Conservation (phyloP, 2,888 invertebrate species). For the Amblyjoppa proteus region DNA sequence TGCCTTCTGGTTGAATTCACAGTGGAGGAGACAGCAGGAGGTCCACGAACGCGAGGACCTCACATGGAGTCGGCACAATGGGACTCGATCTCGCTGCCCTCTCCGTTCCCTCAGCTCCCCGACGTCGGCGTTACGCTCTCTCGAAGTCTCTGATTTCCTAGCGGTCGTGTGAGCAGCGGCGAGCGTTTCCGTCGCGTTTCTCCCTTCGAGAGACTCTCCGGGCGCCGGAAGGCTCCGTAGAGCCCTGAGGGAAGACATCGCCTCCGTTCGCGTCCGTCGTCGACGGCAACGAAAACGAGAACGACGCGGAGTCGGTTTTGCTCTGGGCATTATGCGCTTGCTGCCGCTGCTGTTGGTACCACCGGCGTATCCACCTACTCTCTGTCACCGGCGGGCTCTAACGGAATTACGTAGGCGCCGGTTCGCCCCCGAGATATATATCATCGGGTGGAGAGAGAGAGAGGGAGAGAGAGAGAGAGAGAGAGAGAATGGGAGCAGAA, state of each 20-base stretch:
- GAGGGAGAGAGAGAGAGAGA: neutral
- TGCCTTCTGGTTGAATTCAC: slow-evolving; percentile 74
- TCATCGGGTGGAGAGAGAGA: neutral
- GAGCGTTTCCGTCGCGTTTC: slow-evolving; percentile 4
- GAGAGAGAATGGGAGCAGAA: slow-evolving; percentile 2
- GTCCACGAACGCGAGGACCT: slow-evolving; percentile 76
- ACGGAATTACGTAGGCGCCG: slow-evolving; percentile 77
- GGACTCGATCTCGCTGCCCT: slow-evolving; percentile 65
- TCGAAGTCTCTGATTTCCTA: slow-evolving; percentile 50
- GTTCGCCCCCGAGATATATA: slow-evolving; percentile 68
- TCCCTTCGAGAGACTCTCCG: neutral
- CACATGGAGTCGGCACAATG: slow-evolving; percentile 78
- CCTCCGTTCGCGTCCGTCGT: slow-evolving; percentile 20
- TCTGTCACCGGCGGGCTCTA: slow-evolving; percentile 63
- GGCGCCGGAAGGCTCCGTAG: neutral
- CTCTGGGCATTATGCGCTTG: slow-evolving; percentile 17
- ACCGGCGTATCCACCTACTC: slow-evolving; percentile 43
- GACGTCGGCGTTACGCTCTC: slow-evolving; percentile 53
- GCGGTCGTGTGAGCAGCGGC: slow-evolving; percentile 1
- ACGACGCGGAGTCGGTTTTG: slow-evolving; percentile 19
- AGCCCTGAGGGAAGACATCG: slow-evolving; percentile 34
- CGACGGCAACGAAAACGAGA: slow-evolving; percentile 21
- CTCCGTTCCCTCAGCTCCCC: slow-evolving; percentile 45
- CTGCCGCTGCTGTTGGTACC: slow-evolving; percentile 37
- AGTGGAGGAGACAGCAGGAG: slow-evolving; percentile 75